A percentile compares a stretch with the other conserved stretches of the same genome.
Evolutionary conservation across 2,113 vertebrate genomes (phyloP).

Genomic region (Eulemur rufifrons): DNA sequence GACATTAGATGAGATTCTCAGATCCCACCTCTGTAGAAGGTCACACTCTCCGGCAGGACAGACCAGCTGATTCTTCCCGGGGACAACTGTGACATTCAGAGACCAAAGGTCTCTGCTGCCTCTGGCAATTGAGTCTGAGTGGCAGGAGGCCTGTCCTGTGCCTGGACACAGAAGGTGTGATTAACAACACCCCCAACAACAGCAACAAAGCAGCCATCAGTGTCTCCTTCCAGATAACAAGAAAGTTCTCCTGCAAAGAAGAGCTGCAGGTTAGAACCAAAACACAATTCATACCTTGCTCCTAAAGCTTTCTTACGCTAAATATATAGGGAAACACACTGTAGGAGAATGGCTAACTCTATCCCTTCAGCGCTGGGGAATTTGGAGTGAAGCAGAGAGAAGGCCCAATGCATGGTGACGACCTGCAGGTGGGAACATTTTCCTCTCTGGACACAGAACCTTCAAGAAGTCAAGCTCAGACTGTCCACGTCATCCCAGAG

Average conservation of each 20-base stretch:
- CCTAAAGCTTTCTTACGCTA: not conserved
- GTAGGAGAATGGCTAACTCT: not conserved
- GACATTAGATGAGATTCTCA: not conserved
- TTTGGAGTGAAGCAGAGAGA: not conserved
- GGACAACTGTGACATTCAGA: not conserved
- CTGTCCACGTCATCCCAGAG: not conserved
- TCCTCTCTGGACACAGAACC: not conserved
- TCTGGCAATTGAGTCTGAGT: not conserved
- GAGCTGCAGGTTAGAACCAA: not conserved
- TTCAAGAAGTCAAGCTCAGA: not conserved
- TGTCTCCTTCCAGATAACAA: not conserved
- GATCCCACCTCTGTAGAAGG: accelerated
- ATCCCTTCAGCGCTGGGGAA: not conserved
- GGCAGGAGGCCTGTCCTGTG: not conserved
- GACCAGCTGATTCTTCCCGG: not conserved
- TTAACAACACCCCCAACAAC: not conserved
- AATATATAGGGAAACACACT: too few species aligned
- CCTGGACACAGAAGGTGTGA: not conserved
- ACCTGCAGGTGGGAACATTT: too few species aligned
- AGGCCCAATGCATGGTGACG: accelerated
- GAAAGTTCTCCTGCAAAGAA: not conserved
- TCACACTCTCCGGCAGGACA: not conserved
- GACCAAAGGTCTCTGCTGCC: not conserved
- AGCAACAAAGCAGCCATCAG: accelerated
- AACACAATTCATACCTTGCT: not conserved